These are phyloP conservation scores for Anastrepha ludens DNA, from an alignment of 1,140 invertebrate species.

Conservation along the genomic window DNA sequence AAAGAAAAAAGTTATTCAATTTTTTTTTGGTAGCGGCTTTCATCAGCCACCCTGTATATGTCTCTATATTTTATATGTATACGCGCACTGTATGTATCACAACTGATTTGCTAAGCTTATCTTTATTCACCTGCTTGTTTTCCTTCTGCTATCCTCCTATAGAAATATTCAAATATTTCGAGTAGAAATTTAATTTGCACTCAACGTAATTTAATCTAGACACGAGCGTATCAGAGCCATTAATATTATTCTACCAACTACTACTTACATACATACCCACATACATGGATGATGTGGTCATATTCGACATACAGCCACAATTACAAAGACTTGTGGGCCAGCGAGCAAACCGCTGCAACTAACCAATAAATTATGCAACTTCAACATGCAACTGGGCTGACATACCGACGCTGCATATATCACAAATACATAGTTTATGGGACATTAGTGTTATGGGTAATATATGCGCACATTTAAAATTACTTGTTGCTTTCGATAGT, in stretches of 20 bases:
- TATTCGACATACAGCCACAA: conserved; percentile 4
- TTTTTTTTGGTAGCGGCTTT: too few relatives aligned
- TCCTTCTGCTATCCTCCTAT: too few relatives aligned
- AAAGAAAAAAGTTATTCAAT: too few relatives aligned
- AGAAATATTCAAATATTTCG: not conserved
- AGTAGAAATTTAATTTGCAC: conserved; percentile 31
- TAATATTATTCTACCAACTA: conserved; percentile 17
- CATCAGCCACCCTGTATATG: too few relatives aligned
- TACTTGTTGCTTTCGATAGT: not conserved
- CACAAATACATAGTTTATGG: not conserved
- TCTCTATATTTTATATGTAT: too few relatives aligned
- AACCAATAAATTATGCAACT: conserved; percentile 46
- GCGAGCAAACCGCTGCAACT: conserved; percentile 28
- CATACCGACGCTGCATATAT: not conserved
- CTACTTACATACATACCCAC: not conserved
- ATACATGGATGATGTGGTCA: not conserved
- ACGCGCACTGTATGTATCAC: too few relatives aligned
- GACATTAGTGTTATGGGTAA: not conserved
- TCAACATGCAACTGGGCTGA: conserved; percentile 20
- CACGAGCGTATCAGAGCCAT: conserved; percentile 31
- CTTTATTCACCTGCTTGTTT: too few relatives aligned
- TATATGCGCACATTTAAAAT: not conserved
- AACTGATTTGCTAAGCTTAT: too few relatives aligned
- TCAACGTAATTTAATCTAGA: conserved; percentile 20
- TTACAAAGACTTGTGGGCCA: conserved; percentile 35